These are phyloP conservation scores for Botia kubotai DNA, from an alignment of 2,797 vertebrate genomes.

Conservation along the genomic window DNA sequence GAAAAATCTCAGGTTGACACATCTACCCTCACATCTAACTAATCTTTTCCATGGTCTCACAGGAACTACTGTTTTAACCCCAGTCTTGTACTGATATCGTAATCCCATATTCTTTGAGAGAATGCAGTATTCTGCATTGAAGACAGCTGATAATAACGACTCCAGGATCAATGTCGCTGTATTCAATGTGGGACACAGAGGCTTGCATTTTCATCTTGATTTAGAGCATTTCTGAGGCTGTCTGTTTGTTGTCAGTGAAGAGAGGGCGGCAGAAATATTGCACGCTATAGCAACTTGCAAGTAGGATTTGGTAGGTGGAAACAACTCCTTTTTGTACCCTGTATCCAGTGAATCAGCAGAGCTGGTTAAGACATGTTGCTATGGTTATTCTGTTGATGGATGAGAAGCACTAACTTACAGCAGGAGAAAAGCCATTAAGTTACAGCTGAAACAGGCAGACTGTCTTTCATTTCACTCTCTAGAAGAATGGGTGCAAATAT, in stretches of 20 bases:
- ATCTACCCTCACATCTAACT: background rate
- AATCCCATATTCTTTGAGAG: constrained; percentile 2
- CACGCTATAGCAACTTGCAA: constrained; percentile 41
- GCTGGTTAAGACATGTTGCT: constrained; percentile 59
- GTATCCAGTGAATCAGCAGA: constrained; percentile 51
- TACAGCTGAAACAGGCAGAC: constrained; percentile 22
- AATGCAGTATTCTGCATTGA: background rate
- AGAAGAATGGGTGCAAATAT: constrained; percentile 19
- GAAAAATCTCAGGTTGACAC: background rate
- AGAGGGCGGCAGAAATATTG: constrained; percentile 32
- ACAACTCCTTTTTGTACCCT: constrained; percentile 43
- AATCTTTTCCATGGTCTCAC: background rate
- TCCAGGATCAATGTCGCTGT: constrained; percentile 15
- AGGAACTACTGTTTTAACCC: background rate
- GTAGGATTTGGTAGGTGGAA: constrained; percentile 46
- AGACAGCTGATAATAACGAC: constrained; percentile 4
- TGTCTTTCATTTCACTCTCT: constrained; percentile 10
- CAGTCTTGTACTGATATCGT: background rate
- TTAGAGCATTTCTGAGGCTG: constrained; percentile 16
- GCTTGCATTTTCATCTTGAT: constrained; percentile 14
- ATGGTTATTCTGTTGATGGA: constrained; percentile 53
- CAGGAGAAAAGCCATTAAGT: constrained; percentile 17
- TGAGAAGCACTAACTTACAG: constrained; percentile 43
- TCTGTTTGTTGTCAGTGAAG: constrained; percentile 26
- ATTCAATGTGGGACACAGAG: background rate